Conservation (phyloP, 2,797 vertebrate genomes). For the Vireo griseus region DNA sequence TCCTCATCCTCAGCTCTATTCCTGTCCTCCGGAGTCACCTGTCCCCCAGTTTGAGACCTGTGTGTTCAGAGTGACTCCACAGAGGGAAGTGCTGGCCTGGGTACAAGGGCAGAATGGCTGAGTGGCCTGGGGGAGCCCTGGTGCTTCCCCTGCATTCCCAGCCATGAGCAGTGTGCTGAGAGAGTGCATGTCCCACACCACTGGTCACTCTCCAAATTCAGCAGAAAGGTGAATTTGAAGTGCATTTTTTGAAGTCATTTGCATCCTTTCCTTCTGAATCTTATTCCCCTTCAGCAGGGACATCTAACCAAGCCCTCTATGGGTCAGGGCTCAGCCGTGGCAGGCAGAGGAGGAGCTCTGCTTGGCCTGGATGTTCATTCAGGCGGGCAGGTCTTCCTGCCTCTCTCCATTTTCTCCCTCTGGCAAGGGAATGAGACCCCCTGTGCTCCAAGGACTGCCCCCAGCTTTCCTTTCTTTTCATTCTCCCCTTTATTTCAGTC, state of each 20-base stretch:
- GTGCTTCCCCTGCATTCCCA: not conserved
- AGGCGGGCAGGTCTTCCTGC: not conserved
- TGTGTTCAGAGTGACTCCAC: not conserved
- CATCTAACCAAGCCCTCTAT: not conserved
- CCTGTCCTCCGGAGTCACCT: not conserved
- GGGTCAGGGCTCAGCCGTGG: not conserved
- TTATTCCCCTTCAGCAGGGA: not conserved
- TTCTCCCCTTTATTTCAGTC: not conserved
- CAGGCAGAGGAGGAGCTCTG: not conserved
- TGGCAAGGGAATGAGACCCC: not conserved
- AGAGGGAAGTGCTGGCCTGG: not conserved
- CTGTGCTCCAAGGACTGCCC: rapidly evolving
- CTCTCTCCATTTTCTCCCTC: not conserved
- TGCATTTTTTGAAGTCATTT: not conserved
- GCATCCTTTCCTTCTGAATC: not conserved
- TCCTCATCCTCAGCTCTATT: not conserved
- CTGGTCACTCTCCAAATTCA: not conserved
- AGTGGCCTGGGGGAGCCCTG: not conserved
- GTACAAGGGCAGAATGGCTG: not conserved
- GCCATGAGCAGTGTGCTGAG: rapidly evolving
- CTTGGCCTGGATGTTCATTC: not conserved
- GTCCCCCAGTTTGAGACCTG: not conserved
- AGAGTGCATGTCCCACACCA: not conserved
- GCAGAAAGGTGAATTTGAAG: not conserved
- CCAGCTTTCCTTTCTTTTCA: not conserved